Conservation (phyloP, 2,797 vertebrate genomes). For the Sebastes cheni region DNA sequence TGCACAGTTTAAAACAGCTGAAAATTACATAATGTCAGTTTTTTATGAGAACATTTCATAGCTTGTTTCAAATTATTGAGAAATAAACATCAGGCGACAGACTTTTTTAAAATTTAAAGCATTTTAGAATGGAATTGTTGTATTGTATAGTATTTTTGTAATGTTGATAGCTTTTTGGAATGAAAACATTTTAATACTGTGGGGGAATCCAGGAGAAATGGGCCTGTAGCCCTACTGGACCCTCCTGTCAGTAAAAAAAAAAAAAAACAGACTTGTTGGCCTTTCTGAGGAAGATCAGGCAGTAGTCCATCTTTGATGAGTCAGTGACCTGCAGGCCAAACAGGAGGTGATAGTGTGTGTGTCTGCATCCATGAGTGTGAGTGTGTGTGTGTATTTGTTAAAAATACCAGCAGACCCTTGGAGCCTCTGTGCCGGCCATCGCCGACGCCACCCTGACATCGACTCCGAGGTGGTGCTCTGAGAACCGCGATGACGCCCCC, state of each 20-base stretch:
- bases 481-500: conserved; percentile 55
- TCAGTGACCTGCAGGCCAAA: conserved; percentile 59
- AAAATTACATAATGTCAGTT: background rate
- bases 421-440: conserved; percentile 58
- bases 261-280: background rate
- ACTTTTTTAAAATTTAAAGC: background rate
- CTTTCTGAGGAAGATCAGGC: conserved; percentile 29
- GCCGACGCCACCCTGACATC: conserved; percentile 66
- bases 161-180: background rate
- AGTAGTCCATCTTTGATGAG: conserved; percentile 55
- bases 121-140: background rate
- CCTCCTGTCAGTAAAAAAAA: background rate
- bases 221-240: background rate
- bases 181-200: background rate
- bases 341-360: conserved; percentile 33
- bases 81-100: background rate
- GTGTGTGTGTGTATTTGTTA: conserved; percentile 34
- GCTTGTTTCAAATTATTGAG: background rate
- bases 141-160: background rate
- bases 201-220: background rate
- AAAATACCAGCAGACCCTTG: conserved; percentile 72
- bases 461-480: conserved; percentile 64
- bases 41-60: too few relatives aligned
- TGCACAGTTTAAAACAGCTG: background rate
- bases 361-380: background rate